Conservation (phyloP, 2,888 invertebrate genomes). For the Coronaproctus castanopsis region DNA sequence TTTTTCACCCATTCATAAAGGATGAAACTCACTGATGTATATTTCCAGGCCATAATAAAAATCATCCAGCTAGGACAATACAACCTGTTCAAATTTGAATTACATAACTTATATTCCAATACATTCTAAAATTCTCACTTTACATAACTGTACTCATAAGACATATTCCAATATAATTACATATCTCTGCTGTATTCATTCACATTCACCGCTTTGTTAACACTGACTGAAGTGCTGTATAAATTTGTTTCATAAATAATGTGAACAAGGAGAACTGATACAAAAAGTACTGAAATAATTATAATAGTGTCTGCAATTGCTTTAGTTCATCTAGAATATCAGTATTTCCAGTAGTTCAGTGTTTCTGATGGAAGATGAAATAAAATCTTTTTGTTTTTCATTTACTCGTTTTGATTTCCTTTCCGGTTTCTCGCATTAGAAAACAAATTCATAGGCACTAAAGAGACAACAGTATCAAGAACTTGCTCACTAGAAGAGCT, state of each 20-base stretch:
- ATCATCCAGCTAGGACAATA: neutral
- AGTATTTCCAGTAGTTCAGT: neutral
- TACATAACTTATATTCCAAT: neutral
- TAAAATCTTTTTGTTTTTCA: neutral
- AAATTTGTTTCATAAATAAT: neutral
- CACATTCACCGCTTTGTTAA: neutral
- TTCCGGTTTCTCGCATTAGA: neutral
- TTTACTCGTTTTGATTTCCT: neutral
- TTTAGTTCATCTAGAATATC: neutral
- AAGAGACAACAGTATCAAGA: neutral
- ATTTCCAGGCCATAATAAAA: neutral
- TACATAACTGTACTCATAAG: neutral
- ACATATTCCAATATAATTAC: neutral
- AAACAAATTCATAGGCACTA: neutral
- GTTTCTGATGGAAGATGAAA: neutral
- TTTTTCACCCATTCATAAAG: neutral
- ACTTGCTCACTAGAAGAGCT: no score
- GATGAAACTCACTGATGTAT: neutral
- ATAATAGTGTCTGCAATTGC: neutral
- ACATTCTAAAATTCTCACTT: neutral
- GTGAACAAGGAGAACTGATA: neutral
- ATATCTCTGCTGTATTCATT: neutral
- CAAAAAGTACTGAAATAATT: neutral
- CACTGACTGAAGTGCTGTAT: neutral
- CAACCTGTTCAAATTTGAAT: neutral